These are phyloP conservation scores for Spheniscus humboldti DNA, from an alignment of 2,797 vertebrate species.

Conservation along the genomic window DNA sequence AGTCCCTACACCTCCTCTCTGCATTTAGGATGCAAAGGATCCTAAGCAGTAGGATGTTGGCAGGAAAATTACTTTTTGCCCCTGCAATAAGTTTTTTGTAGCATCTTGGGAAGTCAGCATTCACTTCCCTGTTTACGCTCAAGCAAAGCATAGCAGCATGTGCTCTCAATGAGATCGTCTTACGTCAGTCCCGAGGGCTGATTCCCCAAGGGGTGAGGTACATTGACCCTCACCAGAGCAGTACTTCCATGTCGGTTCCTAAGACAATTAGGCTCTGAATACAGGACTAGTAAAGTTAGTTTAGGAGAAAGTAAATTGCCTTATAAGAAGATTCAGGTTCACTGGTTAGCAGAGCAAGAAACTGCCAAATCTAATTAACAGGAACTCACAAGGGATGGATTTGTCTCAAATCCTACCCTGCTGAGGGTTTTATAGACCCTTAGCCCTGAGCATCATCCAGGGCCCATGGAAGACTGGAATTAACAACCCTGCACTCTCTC, in stretches of 20 bases:
- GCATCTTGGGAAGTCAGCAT: background rate
- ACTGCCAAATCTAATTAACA: background rate
- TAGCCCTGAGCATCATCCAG: background rate
- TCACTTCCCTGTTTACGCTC: background rate
- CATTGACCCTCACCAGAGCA: background rate
- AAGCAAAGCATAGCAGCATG: background rate
- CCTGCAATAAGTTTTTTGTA: background rate
- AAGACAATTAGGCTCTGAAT: background rate
- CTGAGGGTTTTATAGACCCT: background rate
- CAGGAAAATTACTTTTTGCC: background rate
- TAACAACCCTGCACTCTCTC: background rate
- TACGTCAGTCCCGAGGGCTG: background rate
- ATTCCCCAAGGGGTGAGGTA: background rate
- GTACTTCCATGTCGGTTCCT: background rate
- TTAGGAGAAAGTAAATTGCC: background rate
- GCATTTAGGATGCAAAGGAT: background rate
- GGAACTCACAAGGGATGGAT: background rate
- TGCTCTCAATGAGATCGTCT: background rate
- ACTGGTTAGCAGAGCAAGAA: background rate
- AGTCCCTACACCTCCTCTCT: background rate
- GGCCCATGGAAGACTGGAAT: background rate
- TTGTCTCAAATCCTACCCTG: background rate
- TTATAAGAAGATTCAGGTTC: background rate
- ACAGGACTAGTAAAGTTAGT: background rate
- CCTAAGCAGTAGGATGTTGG: background rate